phyloP scores from a whole-genome alignment of 2,888 invertebrate genomes.

The Palloptera scutellata region DNA sequence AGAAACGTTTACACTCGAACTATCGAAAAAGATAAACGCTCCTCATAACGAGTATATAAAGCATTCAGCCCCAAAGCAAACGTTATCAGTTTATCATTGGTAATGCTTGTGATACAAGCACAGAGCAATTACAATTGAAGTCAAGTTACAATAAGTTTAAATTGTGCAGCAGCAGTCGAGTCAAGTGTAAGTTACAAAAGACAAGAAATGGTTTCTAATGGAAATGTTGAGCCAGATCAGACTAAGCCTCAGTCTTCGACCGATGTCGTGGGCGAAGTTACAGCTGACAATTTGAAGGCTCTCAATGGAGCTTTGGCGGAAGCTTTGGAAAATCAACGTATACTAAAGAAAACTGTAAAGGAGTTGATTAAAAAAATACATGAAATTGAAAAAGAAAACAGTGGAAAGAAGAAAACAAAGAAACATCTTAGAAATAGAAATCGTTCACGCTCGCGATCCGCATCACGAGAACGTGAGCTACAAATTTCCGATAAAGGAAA shows the following conservation, averaged over 20 bases:
- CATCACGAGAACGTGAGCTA: conserved; percentile 11
- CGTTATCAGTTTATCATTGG: no score
- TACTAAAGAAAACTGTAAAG: conserved; percentile 1
- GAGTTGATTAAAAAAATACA: conserved; percentile 14
- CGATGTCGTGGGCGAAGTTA: not conserved
- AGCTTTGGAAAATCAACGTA: conserved; percentile 15
- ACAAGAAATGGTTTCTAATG: conserved; percentile 1
- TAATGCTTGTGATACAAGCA: not conserved
- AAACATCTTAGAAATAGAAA: conserved; percentile 15
- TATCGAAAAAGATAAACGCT: no score
- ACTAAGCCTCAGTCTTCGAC: not conserved
- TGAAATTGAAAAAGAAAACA: conserved; percentile 2
- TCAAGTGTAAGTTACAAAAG: not conserved
- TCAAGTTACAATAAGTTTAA: no score
- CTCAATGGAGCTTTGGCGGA: conserved; percentile 10
- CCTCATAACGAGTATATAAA: no score
- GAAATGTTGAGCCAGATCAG: not conserved
- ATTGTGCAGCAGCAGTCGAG: not conserved
- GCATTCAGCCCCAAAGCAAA: no score
- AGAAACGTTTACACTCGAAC: no score
- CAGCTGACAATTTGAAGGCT: not conserved
- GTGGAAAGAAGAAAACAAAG: not conserved
- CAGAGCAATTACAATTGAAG: not conserved
- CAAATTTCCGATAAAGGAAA: not conserved
- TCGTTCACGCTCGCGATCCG: conserved; percentile 4